Percentiles rank a stretch among this genome's conserved stretches.
phyloP scores from a whole-genome alignment of 2,113 vertebrate species.

The Sus scrofa region T2T-Sscrofa CM000820.6:70041001-70041500 shows the following conservation, averaged over 20 bases:
- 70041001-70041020: slow-evolving; percentile 35
- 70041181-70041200: slow-evolving; percentile 16
- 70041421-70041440: background rate
- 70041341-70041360: background rate
- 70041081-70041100: background rate
- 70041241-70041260: slow-evolving; percentile 2
- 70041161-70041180: slow-evolving; percentile 32
- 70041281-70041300: slow-evolving; percentile 34
- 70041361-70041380: background rate
- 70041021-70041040: background rate
- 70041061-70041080: background rate
- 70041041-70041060: background rate
- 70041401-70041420: background rate
- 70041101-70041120: background rate
- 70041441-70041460: slow-evolving; percentile 38
- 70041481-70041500: background rate
- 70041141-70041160: background rate
- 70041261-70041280: background rate
- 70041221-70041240: slow-evolving; percentile 63
- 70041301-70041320: background rate
- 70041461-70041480: slow-evolving; percentile 49
- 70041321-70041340: background rate
- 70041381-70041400: background rate
- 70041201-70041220: slow-evolving; percentile 26
- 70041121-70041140: slow-evolving; percentile 26